Base-by-base conservation (phyloP, 2,888 invertebrate genomes). In the Byasa hedistus region DNA sequence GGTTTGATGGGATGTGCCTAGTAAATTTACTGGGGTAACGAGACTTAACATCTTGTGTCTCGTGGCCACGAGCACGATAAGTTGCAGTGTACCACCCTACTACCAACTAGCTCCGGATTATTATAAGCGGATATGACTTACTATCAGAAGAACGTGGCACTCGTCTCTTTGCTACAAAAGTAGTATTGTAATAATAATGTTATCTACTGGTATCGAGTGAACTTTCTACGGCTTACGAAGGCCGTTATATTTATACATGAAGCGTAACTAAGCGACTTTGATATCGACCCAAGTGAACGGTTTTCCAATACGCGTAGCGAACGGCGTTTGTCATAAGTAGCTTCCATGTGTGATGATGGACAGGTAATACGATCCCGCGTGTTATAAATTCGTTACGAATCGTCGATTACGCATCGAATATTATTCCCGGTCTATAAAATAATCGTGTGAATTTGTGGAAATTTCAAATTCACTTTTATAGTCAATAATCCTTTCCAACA, bases 301-400 rank as follows among this genome's bases (percentile, higher is more conserved):
- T 55, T 15, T 36, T 23, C 55, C 48, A 32, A 60, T 51, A 60
- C 51, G 61, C 61, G 51, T 58, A 44, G 57, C 66, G 19, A 59
- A 62, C 48, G 23, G 21, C 54, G 36, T 62, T 58, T 48, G 62
- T 59, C 66, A 51, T 51, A 59, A 61, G 62, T 58, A 48, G 64
- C 61, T 21, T 21, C 32, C 62, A 63, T 59, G 58, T 54, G 24
- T 56, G 39, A n/a, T 32, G 67, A 67, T 67, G 23, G 59, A 64
- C 55, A 24, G 51, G 64, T 64, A 64, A 69, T 70, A 63, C 59
- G 69, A 69, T 69, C 65, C 56, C 44, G 44, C 17, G 32, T 63
- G 64, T 69, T 67, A 70, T 68, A 61, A 56, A 70, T 70, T 69
- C 61, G 69, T 60, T 65, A 27, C 66, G 59, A 59, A 36, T 54